A percentile compares a stretch with the other conserved stretches of the same genome.
Conservation (phyloP, 2,888 invertebrate species). For the Drosophila anomelani region DNA sequence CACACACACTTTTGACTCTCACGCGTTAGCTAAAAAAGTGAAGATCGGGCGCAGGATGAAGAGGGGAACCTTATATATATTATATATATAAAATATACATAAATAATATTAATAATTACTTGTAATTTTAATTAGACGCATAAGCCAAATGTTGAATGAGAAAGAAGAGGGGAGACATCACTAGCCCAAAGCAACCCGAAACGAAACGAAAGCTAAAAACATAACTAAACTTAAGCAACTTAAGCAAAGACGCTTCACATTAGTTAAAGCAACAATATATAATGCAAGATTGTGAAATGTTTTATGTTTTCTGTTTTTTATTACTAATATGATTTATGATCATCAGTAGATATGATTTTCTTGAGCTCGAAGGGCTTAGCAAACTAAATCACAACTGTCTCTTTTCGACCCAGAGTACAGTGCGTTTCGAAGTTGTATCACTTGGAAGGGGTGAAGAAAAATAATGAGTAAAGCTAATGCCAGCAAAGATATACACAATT, state of each 20-base stretch:
- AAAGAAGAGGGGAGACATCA: constrained; percentile 27
- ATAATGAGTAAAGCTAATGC: constrained; percentile 3
- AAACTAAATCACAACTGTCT: constrained; percentile 36
- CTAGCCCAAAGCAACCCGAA: constrained; percentile 20
- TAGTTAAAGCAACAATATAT: constrained; percentile 28
- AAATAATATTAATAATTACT: constrained; percentile 60
- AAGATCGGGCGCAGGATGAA: constrained; percentile 33
- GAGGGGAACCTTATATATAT: constrained; percentile 48
- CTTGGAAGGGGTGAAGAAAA: neutral
- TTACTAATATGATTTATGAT: neutral
- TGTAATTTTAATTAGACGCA: constrained; percentile 69
- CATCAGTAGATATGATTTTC: constrained; percentile 11
- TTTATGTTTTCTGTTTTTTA: neutral
- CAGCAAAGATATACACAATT: constrained; percentile 22
- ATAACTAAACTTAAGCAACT: constrained; percentile 24
- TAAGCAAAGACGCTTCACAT: constrained; percentile 18
- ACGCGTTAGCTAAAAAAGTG: constrained; percentile 53
- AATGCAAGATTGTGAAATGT: constrained; percentile 10
- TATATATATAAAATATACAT: constrained; percentile 50
- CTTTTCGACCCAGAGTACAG: constrained; percentile 26
- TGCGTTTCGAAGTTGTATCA: constrained; percentile 16
- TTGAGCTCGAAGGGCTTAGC: constrained; percentile 4
- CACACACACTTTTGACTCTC: constrained; percentile 78
- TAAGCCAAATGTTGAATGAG: constrained; percentile 60
- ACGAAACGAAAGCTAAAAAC: constrained; percentile 34